Evolutionary conservation across 2,797 vertebrate genomes (phyloP), one percentile per base, ranked within the genome.

Genomic region (Pseudomugil gertrudae): DNA sequence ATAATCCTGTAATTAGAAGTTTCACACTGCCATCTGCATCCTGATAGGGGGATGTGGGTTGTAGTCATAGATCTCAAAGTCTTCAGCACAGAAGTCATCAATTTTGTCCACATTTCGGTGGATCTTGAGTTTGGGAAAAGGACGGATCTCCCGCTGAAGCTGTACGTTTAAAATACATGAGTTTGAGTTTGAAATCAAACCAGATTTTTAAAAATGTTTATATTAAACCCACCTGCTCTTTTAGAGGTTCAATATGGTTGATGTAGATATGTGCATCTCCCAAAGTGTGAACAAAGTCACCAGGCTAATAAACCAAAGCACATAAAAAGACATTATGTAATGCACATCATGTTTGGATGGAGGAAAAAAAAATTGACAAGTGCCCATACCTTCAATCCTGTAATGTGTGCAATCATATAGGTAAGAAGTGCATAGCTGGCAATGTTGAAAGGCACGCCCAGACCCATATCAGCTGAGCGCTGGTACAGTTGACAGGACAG

Each of bases 371-470:
- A n/a, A n/a, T 3, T 5, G 2, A 0, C 1, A 8, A 5, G 9
- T 0, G 10, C n/a, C 9, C 66, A 51, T 85, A 98, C 98, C 96
- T 96, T 94, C 10, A 99, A 94, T 64, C 95, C 95, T 0, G 97
- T 97, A 82, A 99, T 89, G 76, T 99, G 98, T 9, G 98, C 98
- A 1, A 99, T 96, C 97, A 99, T 99, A 90, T 96, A 98, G 0
- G 97, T 98, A 9, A 99, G 95, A 50, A 99, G 90, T 1, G 98
- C 93, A 0, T 99, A 99, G 93, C 98, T 99, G 89, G 97, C 97
- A 7, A 99, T 96, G 81, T 99, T 99, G 89, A 99, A 99, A 33
- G 98, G 98, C 50, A 99, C 98, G 0, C 98, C 98, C 7, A 99
- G 93, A 7, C 98, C 98, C 94, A 99, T 99, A 67, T 99, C 98